Base-by-base conservation (phyloP, 2,113 vertebrate genomes). In the Neolamprologus ventralis region DNA sequence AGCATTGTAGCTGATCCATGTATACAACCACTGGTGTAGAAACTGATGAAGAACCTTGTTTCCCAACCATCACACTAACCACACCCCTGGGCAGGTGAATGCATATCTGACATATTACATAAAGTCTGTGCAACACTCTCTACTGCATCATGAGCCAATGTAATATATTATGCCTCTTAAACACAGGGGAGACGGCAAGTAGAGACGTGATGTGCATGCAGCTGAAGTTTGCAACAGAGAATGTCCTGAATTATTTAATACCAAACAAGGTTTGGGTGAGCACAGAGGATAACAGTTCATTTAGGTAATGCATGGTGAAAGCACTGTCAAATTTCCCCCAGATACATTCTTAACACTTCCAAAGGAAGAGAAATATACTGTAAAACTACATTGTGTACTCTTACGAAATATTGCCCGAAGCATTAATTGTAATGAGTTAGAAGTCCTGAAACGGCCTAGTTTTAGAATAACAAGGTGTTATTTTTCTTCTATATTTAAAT, bases 181-280 rank as follows among this genome's bases (percentile, higher is more conserved):
- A 87, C 88, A 89, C 89, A 80, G 23, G 71, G 86, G 63, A 86
- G 87, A 86, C 53, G 37, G 90, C 82, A 80, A 87, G 86, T 80
- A 16, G 54, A 87, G 90, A 95, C 88, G 92, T 94, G 92, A 91
- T 81, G 88, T 88, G 95, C 89, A 94, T 95, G 91, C 91, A 87
- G 80, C 83, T 65, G 65, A 80, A 86, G 87, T 92, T 90, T 89
- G 89, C 92, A 91, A 91, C 86, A 81, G 92, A 92, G 90, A 92
- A 91, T 80, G 71, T 89, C 55, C 81, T 96, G 94, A 95, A 95
- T 95, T 93, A 96, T 95, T 95, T 87, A 95, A 95, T 85, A 92
- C 88, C 90, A 93, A 95, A 94, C 91, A 94, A 95, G 90, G 91
- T 90, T 85, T 92, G 83, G 84, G 86, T 87, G 88, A 93, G 91